Evolutionary conservation across 2,113 vertebrate genomes (phyloP).

Genomic region (Tragelaphus buxtoni): DNA sequence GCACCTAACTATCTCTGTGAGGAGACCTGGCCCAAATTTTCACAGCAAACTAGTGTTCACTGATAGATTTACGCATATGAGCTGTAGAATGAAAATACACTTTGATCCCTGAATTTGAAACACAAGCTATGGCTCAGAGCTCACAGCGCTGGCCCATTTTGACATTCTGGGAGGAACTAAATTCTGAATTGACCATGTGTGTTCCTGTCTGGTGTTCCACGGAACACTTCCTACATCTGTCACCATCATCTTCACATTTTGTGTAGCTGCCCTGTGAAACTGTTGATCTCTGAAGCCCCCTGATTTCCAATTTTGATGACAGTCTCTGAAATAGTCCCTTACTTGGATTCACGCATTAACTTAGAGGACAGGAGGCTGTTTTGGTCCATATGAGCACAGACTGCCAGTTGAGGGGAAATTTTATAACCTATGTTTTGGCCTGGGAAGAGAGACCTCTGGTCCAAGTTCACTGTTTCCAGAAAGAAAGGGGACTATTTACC

Average conservation of each 20-base stretch:
- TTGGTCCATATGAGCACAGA: not conserved
- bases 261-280: not conserved
- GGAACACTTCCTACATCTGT: not conserved
- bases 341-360: not conserved
- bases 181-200: not conserved
- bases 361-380: not conserved
- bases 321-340: not conserved
- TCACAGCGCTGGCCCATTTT: not conserved
- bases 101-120: not conserved
- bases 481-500: not conserved
- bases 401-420: not conserved
- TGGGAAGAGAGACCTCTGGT: not conserved
- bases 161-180: not conserved
- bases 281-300: not conserved
- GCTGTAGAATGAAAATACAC: not conserved
- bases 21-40: not conserved
- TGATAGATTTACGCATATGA: not conserved
- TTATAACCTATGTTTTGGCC: not conserved
- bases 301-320: not conserved
- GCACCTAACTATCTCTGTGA: not conserved
- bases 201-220: not conserved
- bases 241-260: not conserved
- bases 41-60: not conserved
- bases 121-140: not conserved
- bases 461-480: not conserved